Evolutionary conservation across 2,888 invertebrate species (phyloP).

Genomic region (Ormyrus thymus): DNA sequence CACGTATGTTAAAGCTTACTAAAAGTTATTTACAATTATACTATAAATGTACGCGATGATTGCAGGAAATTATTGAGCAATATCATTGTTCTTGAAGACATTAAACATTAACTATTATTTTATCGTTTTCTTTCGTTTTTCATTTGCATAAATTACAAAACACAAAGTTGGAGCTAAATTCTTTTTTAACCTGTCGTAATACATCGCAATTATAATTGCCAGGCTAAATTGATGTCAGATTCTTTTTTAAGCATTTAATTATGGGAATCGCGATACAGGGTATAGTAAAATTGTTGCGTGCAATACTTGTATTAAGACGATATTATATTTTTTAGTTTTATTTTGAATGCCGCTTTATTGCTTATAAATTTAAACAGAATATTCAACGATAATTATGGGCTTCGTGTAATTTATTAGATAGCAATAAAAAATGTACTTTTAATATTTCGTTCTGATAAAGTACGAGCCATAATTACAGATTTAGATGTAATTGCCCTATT

Average conservation of each 20-base stretch:
- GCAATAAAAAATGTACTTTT: constrained; percentile 16
- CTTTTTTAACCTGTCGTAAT: constrained; percentile 6
- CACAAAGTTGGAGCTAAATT: too few relatives aligned
- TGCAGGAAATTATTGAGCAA: too few relatives aligned
- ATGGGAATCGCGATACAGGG: not conserved
- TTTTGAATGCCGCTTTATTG: not conserved
- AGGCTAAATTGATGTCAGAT: constrained; percentile 22
- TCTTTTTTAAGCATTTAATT: constrained; percentile 29
- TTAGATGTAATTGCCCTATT: constrained; percentile 7
- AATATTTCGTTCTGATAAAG: constrained; percentile 17
- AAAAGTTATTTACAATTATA: too few relatives aligned
- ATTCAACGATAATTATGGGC: constrained; percentile 32
- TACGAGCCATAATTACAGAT: constrained; percentile 25
- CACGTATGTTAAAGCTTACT: too few relatives aligned
- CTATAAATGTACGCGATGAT: too few relatives aligned
- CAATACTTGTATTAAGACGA: not conserved
- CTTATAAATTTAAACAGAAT: constrained; percentile 33
- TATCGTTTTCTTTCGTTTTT: not conserved
- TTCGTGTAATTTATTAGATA: too few relatives aligned
- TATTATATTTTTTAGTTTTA: not conserved
- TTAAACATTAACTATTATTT: not conserved
- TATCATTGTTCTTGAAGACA: too few relatives aligned
- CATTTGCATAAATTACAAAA: not conserved
- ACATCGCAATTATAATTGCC: constrained; percentile 25
- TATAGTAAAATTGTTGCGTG: constrained; percentile 24